Conservation (phyloP, 2,797 vertebrate genomes). For the Hylomyscus alleni region DNA sequence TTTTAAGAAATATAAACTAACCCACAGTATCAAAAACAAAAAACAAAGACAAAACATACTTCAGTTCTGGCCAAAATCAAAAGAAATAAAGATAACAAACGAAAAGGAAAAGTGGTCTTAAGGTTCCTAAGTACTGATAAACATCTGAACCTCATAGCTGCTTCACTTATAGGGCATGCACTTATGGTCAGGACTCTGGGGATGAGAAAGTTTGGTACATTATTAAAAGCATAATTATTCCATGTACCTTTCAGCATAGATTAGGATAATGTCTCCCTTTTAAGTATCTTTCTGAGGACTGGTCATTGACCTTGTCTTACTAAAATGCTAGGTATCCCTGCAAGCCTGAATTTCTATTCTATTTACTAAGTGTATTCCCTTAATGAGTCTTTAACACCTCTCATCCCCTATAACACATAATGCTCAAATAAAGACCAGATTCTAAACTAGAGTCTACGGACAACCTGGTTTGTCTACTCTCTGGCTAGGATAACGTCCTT, state of each 20-base stretch:
- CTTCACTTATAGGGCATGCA: background rate
- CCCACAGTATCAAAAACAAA: background rate
- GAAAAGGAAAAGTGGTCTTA: background rate
- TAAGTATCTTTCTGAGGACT: no score
- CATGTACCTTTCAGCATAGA: background rate
- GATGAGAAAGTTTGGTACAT: background rate
- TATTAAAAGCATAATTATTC: background rate
- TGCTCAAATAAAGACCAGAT: background rate
- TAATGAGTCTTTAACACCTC: background rate
- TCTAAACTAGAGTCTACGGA: no score
- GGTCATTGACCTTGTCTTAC: background rate
- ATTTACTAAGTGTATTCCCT: background rate
- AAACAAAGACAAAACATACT: no score
- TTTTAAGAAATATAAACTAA: background rate
- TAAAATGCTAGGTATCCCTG: background rate
- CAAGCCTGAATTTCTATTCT: background rate
- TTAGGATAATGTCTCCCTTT: background rate
- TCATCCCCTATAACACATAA: background rate
- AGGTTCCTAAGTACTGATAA: no score
- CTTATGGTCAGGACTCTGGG: background rate
- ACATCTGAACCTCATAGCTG: background rate
- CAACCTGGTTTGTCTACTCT: background rate
- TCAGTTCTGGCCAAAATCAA: background rate
- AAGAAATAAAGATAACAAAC: background rate
- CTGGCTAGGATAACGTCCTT: background rate